Evolutionary conservation across 2,113 vertebrate genomes (phyloP), one percentile per base, ranked within the genome.

Genomic region (Ramphastos sulfuratus): DNA sequence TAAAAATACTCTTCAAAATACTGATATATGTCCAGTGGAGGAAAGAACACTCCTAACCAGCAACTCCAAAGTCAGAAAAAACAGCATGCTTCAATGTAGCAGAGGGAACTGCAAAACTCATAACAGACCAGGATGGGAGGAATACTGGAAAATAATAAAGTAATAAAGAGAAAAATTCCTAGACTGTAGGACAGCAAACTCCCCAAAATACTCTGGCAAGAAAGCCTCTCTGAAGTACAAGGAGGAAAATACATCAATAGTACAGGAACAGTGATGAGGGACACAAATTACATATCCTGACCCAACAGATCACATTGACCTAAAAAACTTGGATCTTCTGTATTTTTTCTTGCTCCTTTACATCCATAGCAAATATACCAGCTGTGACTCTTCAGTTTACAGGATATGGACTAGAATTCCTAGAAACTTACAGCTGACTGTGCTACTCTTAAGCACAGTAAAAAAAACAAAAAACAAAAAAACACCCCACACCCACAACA

Each of bases 1-100:
- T 86, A 88, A 78, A 95, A 88, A 90, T 31, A 90, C 10, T 61
- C 61, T 72, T 77, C 65, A 64, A 83, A 93, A 83, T 58, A 77
- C 58, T 64, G 35, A 33, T 85, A 12, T 50, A 24, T 12, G 13
- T 33, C 25, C 64, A 79, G 56, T 21, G 9, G 42, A 85, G 88
- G 18, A 71, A 90, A 73, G 18, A 82, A 61, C 19, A 50, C 31
- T 76, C 30, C 59, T 71, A 67, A 81, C 6, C 33, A 77, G 60
- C 35, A 88, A 56, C 56, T 82, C n/a, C 71, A 60, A 82, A 55
- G 60, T 89, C 71, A 77, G 44, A 73, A 91, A 91, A 91, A 76
- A 55, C 31, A 84, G 18, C 3, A 8, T 31, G 54, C 7, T 60
- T 71, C 12, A 63, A 37, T 30, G 66, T 28, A 82, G 60, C 21